phyloP scores from a whole-genome alignment of 2,113 vertebrate genomes.

The Salminus brasiliensis region DNA sequence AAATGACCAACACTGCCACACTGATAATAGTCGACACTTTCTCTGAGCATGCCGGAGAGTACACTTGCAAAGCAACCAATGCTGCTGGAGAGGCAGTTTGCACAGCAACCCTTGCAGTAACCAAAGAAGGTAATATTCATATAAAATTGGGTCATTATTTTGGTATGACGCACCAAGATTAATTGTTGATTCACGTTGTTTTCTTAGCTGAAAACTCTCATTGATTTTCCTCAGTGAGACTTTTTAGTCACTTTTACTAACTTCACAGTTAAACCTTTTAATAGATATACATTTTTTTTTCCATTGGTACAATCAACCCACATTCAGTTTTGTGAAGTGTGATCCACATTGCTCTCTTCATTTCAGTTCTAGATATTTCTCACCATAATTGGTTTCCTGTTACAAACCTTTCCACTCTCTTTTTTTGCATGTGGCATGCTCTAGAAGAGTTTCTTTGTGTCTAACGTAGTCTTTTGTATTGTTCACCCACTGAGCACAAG shows the following conservation, averaged over 20 bases:
- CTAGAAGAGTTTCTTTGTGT: constrained; percentile 24
- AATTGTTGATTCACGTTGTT: constrained; percentile 35
- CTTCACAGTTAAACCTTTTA: constrained; percentile 41
- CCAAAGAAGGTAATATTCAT: constrained; percentile 73
- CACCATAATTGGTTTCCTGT: constrained; percentile 8
- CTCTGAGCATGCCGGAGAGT: constrained; percentile 87
- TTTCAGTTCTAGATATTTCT: not conserved
- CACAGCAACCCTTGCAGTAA: constrained; percentile 82
- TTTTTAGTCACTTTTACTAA: constrained; percentile 55
- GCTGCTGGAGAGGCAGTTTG: constrained; percentile 78
- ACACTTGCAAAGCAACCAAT: constrained; percentile 87
- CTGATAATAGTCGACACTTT: constrained; percentile 94
- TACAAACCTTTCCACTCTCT: not conserved
- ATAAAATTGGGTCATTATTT: constrained; percentile 37
- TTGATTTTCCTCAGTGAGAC: constrained; percentile 14
- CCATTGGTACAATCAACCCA: not conserved
- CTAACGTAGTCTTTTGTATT: constrained; percentile 73
- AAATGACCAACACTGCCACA: constrained; percentile 85
- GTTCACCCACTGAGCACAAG: no score
- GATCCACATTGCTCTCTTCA: not conserved
- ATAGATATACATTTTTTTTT: not conserved
- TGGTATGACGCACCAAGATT: constrained; percentile 42
- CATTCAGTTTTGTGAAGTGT: constrained; percentile 9
- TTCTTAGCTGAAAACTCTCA: constrained; percentile 27
- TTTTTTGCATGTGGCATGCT: not conserved